Base-by-base conservation (phyloP, 1,140 invertebrate species). In the Panagrolaimus sp. region DNA sequence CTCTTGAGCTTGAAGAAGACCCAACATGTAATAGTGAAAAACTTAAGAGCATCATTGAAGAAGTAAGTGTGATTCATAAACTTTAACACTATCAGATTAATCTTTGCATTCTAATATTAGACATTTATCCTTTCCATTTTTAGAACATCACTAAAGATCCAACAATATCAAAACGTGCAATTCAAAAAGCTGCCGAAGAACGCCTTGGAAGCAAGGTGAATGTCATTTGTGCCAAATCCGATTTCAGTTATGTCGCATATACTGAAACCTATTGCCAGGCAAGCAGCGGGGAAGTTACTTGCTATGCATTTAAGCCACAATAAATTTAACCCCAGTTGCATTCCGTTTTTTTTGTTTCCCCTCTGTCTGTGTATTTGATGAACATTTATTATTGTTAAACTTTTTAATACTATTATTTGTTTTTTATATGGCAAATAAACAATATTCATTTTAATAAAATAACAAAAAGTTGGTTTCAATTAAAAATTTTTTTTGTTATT, bases 131-230 rank as follows among this genome's bases (percentile, higher is more conserved):
- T 48, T 12, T 9, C 45, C 72, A 58, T 66, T 72, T 52, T 78
- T 65, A 83, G 80, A 80, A 82, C 70, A 83, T 82, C 64, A 73
- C 76, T 32, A 55, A 66, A 52, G 81, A 83, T 45, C 79, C 80
- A 26, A 69, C 80, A 8, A 77, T 73, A 43, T 77, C 76, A 14
- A 82, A 82, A 48, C 69, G 80, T 14, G 80, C 81, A 4, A 82
- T 82, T 45, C 81, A 83, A 73, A 73, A 70, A 66, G 81, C 82
- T n/a, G 80, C 79, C n/a, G 80, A 82, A 67, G 78, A 83, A 67
- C 83, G 82, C 48, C 74, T 82, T 44, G 79, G 80, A 48, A 70
- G 75, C 10, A 83, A 83, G 64, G 83, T 80, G 48, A 82, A 83
- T 69, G 80, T 81, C 21, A 82, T 76, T 64, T 79, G 75, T 68